Evolutionary conservation across 2,113 vertebrate species (phyloP), one percentile per base, ranked within the genome.

Genomic region (Eulacestoma nigropectus): DNA sequence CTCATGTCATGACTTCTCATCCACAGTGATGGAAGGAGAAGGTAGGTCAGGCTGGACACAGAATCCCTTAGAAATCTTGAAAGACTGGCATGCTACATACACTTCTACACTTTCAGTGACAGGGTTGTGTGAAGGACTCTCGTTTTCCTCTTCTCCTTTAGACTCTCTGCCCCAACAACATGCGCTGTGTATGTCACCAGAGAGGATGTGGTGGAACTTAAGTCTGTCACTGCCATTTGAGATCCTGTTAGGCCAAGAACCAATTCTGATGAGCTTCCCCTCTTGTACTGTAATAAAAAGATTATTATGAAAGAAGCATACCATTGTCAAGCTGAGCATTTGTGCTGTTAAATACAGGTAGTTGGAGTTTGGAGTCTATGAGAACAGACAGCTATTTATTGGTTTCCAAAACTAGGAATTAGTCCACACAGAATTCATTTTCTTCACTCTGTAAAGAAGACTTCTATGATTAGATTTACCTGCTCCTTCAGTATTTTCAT

Each of bases 321-420:
- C 0, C 0, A 3, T 67, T 2, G 2, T 63, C 39, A 81, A 25
- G 42, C 33, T 52, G 65, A 64, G 39, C 9, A 39, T 25, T 33
- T 39, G 4, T 35, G 25, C 26, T 13, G 1, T 47, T 84, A 74
- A 59, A 67, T 81, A 70, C 26, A 77, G 20, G 4, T 33, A 25
- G 8, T 16, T 7, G 5, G 42, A 72, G 20, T 59, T 63, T 37
- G 13, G 33, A 12, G 7, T 75, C 9, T 64, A 1, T 68, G 53
- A 81, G 29, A 92, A 33, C 32, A 89, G 50, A 26, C 9, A 50
- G 22, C 49, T 69, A 5, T 69, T 72, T 8, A 49, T 59, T 15
- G n/a, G 18, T 47, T 70, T 55, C 15, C 41, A 70, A 86, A 89
- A 14, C 16, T n/a, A 62, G 7, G 19, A 65, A 32, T 47, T 86